Evolutionary conservation across 2,797 vertebrate species (phyloP).

Genomic region (Phoeniculus purpureus): DNA sequence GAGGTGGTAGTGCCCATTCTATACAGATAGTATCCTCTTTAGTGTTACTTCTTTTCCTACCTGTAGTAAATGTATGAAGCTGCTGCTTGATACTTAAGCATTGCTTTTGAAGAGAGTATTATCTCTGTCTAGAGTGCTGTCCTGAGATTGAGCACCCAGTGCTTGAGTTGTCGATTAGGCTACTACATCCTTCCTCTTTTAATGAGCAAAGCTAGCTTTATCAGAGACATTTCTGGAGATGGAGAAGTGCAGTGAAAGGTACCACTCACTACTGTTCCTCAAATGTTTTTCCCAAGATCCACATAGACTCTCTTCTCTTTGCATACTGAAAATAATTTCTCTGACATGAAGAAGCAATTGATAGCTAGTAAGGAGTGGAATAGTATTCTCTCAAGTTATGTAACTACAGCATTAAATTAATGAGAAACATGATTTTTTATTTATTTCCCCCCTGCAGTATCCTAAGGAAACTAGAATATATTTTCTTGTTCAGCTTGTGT

Average conservation of each 20-base stretch:
- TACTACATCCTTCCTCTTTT: background rate
- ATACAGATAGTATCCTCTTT: background rate
- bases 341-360: background rate
- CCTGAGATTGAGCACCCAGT: background rate
- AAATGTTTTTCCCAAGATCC: background rate
- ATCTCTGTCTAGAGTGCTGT: background rate
- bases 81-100: background rate
- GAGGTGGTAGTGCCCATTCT: background rate
- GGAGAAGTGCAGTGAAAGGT: background rate
- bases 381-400: background rate
- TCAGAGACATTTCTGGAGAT: background rate
- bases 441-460: background rate
- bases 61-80: background rate
- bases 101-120: background rate
- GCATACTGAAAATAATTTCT: background rate
- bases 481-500: background rate
- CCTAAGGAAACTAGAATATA: background rate
- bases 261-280: background rate
- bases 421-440: background rate
- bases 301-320: background rate
- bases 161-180: background rate
- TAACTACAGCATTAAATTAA: background rate
- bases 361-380: background rate
- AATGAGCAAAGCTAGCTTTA: background rate
- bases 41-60: background rate